A percentile compares a stretch with the other conserved stretches of the same genome.
Conservation (phyloP, 2,797 vertebrate species). For the Heteromormyrus szaboi region DNA sequence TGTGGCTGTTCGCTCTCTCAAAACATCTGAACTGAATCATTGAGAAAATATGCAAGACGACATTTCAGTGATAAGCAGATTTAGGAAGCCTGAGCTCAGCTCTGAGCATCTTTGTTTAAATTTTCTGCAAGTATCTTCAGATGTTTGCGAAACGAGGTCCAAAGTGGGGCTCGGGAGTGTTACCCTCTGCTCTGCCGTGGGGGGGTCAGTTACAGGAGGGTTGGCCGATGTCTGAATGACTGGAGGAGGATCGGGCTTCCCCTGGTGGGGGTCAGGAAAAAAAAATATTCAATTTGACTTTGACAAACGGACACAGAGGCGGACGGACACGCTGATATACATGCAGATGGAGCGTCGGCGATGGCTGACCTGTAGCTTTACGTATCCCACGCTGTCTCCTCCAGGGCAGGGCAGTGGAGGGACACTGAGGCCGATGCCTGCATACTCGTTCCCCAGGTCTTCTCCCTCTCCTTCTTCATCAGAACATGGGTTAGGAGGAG, state of each 20-base stretch:
- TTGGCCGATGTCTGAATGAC: constrained; percentile 50
- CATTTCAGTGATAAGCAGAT: background rate
- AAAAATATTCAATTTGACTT: background rate
- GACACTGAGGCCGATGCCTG: constrained; percentile 71
- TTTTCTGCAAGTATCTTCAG: background rate
- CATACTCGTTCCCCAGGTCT: constrained; percentile 75
- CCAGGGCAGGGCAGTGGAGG: constrained; percentile 47
- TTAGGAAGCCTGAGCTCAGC: background rate
- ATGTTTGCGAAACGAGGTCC: background rate
- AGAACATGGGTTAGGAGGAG: constrained; percentile 45
- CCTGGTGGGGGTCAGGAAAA: constrained; percentile 43
- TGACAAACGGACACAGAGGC: background rate
- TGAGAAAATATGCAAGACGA: background rate
- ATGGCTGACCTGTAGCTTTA: constrained; percentile 66
- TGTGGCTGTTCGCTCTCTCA: background rate
- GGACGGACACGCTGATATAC: background rate
- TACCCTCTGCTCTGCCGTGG: constrained; percentile 55
- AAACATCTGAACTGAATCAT: background rate
- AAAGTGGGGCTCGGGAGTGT: constrained; percentile 22
- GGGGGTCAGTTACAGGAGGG: constrained; percentile 49
- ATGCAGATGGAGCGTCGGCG: background rate
- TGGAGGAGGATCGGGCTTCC: constrained; percentile 60
- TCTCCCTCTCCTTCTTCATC: constrained; percentile 51
- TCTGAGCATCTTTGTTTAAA: background rate
- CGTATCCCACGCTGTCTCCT: constrained; percentile 74